phyloP scores from a whole-genome alignment of 2,797 vertebrate species.

The Enteromius radiatus region DNA sequence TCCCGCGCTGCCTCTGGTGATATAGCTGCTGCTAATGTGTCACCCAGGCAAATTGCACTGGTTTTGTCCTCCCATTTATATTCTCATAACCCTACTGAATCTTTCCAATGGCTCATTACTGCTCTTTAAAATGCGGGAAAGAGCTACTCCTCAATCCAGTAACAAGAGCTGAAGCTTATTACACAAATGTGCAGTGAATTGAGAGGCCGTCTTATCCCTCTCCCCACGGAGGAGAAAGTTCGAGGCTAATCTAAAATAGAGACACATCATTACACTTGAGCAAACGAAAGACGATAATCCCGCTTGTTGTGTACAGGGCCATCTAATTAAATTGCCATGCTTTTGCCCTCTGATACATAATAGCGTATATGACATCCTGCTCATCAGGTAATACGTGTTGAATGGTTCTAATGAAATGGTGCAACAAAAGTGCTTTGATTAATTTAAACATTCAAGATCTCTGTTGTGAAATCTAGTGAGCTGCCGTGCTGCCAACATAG shows the following conservation, averaged over 20 bases:
- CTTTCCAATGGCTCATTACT: conserved; percentile 81
- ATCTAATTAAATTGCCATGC: conserved; percentile 70
- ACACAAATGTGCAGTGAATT: conserved; percentile 72
- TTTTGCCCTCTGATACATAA: conserved; percentile 61
- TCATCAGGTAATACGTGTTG: conserved; percentile 37
- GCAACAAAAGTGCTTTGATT: conserved; percentile 8
- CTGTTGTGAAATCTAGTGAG: background rate
- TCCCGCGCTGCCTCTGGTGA: conserved; percentile 50
- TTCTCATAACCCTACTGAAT: conserved; percentile 78
- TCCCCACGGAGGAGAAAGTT: conserved; percentile 62
- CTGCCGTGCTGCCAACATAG: background rate
- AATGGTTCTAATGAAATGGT: conserved; percentile 3
- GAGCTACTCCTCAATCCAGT: conserved; percentile 67
- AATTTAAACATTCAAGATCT: background rate
- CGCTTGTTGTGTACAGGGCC: conserved; percentile 61
- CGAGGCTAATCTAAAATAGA: conserved; percentile 71
- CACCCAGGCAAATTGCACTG: conserved; percentile 72
- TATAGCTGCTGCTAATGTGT: conserved; percentile 68
- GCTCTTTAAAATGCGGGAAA: conserved; percentile 69
- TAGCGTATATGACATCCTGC: conserved; percentile 47
- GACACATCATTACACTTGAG: conserved; percentile 76
- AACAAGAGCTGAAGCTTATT: conserved; percentile 77
- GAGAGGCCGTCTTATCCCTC: conserved; percentile 65
- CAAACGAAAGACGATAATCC: conserved; percentile 72
- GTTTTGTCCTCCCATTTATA: conserved; percentile 73